A percentile compares a stretch with the other conserved stretches of the same genome.
Conservation (phyloP, 2,888 invertebrate genomes). For the Anthophora plumipes region DNA sequence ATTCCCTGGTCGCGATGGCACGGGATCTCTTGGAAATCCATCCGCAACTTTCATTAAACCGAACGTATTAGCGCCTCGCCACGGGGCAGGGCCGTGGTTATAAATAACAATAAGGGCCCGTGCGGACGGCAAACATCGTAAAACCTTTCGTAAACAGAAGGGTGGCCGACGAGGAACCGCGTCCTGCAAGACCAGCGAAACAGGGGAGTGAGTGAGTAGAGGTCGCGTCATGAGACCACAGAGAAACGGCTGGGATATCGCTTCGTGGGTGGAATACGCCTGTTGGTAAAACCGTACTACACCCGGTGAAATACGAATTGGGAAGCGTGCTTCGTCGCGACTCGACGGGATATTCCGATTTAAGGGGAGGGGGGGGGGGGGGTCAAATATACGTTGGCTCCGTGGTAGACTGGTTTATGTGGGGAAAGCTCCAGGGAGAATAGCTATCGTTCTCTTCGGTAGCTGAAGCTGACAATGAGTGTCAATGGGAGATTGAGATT, state of each 20-base stretch:
- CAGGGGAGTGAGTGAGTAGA: neutral
- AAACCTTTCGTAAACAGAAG: slow-evolving; percentile 69
- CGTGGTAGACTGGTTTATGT: slow-evolving; percentile 4
- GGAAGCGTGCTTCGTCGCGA: slow-evolving; percentile 74
- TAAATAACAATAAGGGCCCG: slow-evolving; percentile 75
- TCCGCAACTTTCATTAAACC: slow-evolving; percentile 73
- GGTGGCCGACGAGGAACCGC: slow-evolving; percentile 20
- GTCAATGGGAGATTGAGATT: slow-evolving; percentile 25
- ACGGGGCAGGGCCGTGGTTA: slow-evolving; percentile 65
- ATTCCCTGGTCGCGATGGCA: slow-evolving; percentile 29
- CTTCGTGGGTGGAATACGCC: slow-evolving; percentile 67
- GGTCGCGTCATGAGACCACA: slow-evolving; percentile 39
- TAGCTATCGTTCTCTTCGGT: neutral
- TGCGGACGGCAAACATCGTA: slow-evolving; percentile 73
- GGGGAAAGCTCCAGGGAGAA: slow-evolving; percentile 16
- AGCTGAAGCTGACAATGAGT: neutral
- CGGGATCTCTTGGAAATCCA: slow-evolving; percentile 47
- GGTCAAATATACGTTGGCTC: slow-evolving; percentile 36
- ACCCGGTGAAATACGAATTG: slow-evolving; percentile 71
- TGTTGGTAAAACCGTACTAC: slow-evolving; percentile 46
- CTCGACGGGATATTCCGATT: slow-evolving; percentile 76
- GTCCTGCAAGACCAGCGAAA: slow-evolving; percentile 17
- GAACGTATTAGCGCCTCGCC: slow-evolving; percentile 69
- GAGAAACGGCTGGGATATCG: slow-evolving; percentile 58
- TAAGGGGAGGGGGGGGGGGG: slow-evolving; percentile 68